These are phyloP conservation scores for Eumerus sabulonum DNA, from an alignment of 2,888 invertebrate genomes.

Conservation along the genomic window DNA sequence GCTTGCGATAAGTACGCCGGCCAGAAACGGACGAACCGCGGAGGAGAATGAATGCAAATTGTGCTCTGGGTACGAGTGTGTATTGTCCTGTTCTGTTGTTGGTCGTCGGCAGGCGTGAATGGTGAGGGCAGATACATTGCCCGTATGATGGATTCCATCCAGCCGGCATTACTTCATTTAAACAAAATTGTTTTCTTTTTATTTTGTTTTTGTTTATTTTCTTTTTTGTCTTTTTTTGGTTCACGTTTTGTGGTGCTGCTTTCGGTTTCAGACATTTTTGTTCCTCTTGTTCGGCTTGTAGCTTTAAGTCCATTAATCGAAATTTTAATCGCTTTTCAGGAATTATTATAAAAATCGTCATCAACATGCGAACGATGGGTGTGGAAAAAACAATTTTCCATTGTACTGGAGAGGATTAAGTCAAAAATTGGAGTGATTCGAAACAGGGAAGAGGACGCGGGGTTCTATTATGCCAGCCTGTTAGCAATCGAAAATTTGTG, in stretches of 20 bases:
- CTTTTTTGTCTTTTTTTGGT: conserved; percentile 36
- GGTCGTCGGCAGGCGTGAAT: neutral
- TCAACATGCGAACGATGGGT: conserved; percentile 16
- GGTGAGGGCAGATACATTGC: neutral
- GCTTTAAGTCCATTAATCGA: conserved; percentile 65
- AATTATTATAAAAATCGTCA: conserved; percentile 49
- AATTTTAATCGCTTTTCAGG: conserved; percentile 61
- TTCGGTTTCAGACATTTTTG: neutral
- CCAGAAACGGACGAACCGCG: neutral
- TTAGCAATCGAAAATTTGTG: no score
- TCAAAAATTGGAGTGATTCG: neutral
- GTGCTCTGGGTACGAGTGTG: conserved; percentile 4
- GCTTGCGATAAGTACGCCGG: conserved; percentile 5
- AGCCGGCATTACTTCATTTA: conserved; percentile 55
- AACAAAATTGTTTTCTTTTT: conserved; percentile 49
- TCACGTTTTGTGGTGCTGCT: conserved; percentile 7
- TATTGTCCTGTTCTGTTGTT: conserved; percentile 28
- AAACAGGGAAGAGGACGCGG: no score
- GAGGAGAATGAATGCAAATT: conserved; percentile 27
- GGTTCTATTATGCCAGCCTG: no score
- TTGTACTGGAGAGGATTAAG: conserved; percentile 14
- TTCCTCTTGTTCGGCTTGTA: conserved; percentile 1
- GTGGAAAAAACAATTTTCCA: conserved; percentile 46
- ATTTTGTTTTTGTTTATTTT: conserved; percentile 5
- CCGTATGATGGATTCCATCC: conserved; percentile 52